Conservation (phyloP, 2,888 invertebrate species). For the Nycteola revayana region DNA sequence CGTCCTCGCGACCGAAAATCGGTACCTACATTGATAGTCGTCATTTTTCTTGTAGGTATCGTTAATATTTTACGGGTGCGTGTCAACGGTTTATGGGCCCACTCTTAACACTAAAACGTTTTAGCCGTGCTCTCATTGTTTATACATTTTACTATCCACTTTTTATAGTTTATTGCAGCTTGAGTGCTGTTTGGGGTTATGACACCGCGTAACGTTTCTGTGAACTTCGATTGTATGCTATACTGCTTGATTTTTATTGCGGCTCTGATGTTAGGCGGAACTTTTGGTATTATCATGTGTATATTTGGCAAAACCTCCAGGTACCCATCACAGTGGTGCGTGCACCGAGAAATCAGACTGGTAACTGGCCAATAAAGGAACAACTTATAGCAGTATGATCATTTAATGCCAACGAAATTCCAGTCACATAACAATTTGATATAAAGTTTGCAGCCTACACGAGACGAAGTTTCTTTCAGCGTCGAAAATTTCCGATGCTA, state of each 20-base stretch:
- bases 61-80: slow-evolving; percentile 81
- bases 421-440: slow-evolving; percentile 15
- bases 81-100: slow-evolving; percentile 79
- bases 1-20: slow-evolving; percentile 77
- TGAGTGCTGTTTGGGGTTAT: slow-evolving; percentile 66
- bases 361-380: slow-evolving; percentile 27
- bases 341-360: slow-evolving; percentile 17
- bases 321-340: slow-evolving; percentile 29
- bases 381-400: slow-evolving; percentile 18
- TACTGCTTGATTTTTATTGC: slow-evolving; percentile 68
- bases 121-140: slow-evolving; percentile 79
- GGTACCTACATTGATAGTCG: slow-evolving; percentile 78
- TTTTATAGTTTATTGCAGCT: slow-evolving; percentile 76
- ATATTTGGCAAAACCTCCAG: slow-evolving; percentile 36
- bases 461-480: slow-evolving; percentile 3
- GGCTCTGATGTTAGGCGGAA: slow-evolving; percentile 49
- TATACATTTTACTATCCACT: slow-evolving; percentile 79
- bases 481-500: slow-evolving; percentile 3
- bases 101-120: slow-evolving; percentile 82
- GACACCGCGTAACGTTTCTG: slow-evolving; percentile 60
- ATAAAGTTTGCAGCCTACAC: slow-evolving; percentile 11
- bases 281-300: slow-evolving; percentile 46
- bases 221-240: slow-evolving; percentile 63
- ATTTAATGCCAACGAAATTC: slow-evolving; percentile 24
- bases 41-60: slow-evolving; percentile 80